Evolutionary conservation across 2,113 vertebrate species (phyloP).

Genomic region (Hippocampus abdominalis): DNA sequence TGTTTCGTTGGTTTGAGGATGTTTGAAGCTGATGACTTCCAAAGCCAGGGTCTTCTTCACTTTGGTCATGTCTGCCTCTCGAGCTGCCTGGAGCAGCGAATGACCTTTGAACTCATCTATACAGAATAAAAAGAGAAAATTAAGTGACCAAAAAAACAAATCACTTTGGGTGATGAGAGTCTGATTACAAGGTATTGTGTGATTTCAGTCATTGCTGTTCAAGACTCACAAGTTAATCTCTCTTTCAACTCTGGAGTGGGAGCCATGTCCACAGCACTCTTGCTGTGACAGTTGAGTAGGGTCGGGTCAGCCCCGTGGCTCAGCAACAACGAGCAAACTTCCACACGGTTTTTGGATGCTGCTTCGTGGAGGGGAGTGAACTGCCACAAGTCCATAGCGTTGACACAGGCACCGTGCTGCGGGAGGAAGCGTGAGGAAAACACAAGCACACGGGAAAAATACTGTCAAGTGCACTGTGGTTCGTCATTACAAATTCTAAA

Average conservation of each 20-base stretch:
- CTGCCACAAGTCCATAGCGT: constrained; percentile 98
- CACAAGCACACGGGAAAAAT: background rate
- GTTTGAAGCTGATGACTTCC: constrained; percentile 98
- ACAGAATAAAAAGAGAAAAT: constrained; percentile 30
- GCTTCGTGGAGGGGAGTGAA: constrained; percentile 97
- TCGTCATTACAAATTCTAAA: background rate
- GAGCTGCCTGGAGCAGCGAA: constrained; percentile 93
- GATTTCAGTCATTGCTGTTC: background rate
- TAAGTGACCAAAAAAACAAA: background rate
- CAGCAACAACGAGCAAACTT: constrained; percentile 93
- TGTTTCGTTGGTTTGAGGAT: constrained; percentile 95
- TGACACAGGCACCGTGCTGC: constrained; percentile 96
- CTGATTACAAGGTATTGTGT: background rate
- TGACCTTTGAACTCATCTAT: constrained; percentile 99
- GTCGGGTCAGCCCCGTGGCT: constrained; percentile 95
- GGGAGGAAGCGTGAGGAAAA: background rate
- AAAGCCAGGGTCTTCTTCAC: constrained; percentile 95
- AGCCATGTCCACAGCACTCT: constrained; percentile 98
- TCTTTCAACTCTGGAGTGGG: constrained; percentile 94
- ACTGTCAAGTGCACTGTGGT: too few relatives aligned
- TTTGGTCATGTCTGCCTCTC: constrained; percentile 96
- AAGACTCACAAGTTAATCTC: constrained; percentile 85
- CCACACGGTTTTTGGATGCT: constrained; percentile 94
- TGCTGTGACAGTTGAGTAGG: constrained; percentile 94
- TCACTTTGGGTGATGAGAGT: background rate